Percentiles rank a stretch among this genome's conserved stretches.
These are phyloP conservation scores for Heliconius cydno DNA, from an alignment of 2,888 invertebrate species.

Conservation along the genomic window DNA sequence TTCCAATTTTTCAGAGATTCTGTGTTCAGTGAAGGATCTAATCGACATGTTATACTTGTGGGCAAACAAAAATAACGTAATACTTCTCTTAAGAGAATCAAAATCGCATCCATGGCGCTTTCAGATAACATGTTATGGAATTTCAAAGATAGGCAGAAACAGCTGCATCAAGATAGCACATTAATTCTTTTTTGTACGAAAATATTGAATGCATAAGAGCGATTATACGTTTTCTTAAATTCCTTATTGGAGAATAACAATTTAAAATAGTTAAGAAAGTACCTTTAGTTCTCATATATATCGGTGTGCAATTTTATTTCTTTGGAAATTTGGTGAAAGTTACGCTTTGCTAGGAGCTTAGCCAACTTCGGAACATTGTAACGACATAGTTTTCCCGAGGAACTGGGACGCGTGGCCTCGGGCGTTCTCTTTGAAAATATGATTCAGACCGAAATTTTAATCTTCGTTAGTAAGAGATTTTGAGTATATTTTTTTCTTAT, in stretches of 20 bases:
- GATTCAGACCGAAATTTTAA: constrained; percentile 7
- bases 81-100: no score
- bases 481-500: neutral
- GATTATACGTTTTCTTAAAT: neutral
- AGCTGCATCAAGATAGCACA: no score
- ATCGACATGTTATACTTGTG: no score
- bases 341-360: neutral
- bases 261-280: neutral
- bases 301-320: constrained; percentile 9
- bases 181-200: no score
- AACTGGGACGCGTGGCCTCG: constrained; percentile 9
- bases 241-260: neutral
- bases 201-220: neutral
- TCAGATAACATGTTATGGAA: no score
- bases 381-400: constrained; percentile 20
- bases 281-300: neutral
- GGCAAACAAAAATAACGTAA: no score
- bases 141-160: no score
- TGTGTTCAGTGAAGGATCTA: no score
- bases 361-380: constrained; percentile 11
- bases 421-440: constrained; percentile 15
- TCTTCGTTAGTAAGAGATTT: constrained; percentile 10
- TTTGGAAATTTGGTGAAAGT: neutral
- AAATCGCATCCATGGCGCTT: no score
- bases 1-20: no score